Percentiles rank a stretch among this genome's conserved stretches.
phyloP scores from a whole-genome alignment of 2,113 vertebrate species.

The Tor tambroides region DNA sequence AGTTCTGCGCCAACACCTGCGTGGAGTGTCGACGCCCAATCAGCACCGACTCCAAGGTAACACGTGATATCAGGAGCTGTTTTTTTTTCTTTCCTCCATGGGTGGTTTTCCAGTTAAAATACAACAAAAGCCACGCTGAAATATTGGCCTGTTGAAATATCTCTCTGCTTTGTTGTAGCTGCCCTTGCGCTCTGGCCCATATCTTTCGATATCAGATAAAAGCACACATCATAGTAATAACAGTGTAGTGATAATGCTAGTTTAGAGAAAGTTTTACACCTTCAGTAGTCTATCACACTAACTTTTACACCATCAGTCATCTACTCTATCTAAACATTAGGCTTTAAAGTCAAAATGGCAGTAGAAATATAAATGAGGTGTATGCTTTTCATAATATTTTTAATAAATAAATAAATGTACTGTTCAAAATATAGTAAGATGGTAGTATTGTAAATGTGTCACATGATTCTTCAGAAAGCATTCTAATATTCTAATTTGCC shows the following conservation, averaged over 20 bases:
- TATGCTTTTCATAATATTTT: neutral
- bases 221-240: neutral
- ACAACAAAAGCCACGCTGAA: neutral
- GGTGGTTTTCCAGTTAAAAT: neutral
- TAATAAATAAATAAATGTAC: neutral
- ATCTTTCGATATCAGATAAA: neutral
- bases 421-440: neutral
- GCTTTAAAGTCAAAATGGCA: neutral
- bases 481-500: neutral
- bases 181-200: neutral
- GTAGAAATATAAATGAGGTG: neutral
- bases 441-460: neutral
- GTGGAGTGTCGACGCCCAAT: slow-evolving; percentile 90
- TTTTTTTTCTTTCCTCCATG: neutral
- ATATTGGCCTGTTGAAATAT: neutral
- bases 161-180: neutral
- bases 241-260: no score
- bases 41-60: slow-evolving; percentile 88
- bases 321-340: neutral
- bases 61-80: neutral
- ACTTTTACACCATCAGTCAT: neutral
- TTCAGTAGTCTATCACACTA: neutral
- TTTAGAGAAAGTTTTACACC: neutral
- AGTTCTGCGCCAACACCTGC: slow-evolving; percentile 93
- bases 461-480: neutral